phyloP scores from a whole-genome alignment of 2,797 vertebrate species.

The Sebastes cheni region DNA sequence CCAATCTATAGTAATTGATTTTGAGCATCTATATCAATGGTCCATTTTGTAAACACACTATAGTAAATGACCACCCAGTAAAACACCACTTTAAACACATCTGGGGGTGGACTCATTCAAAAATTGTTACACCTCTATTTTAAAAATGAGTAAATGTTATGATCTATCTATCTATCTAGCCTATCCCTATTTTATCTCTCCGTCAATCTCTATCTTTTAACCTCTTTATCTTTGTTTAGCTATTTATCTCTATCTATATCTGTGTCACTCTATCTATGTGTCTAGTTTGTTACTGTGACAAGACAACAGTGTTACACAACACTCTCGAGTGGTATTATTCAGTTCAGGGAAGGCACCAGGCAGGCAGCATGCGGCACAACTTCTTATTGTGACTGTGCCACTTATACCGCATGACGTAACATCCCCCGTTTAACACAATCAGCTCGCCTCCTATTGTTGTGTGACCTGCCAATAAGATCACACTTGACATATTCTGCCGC shows the following conservation, averaged over 20 bases:
- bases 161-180: neutral
- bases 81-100: neutral
- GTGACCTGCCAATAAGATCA: neutral
- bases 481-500: neutral
- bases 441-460: neutral
- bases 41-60: neutral
- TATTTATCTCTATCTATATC: neutral
- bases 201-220: neutral
- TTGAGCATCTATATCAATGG: neutral
- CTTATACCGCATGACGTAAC: neutral
- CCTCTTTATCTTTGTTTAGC: neutral
- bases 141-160: neutral
- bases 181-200: neutral
- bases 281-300: neutral
- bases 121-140: neutral
- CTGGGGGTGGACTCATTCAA: neutral
- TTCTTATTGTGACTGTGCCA: neutral
- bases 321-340: neutral
- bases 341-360: neutral
- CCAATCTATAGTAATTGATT: neutral
- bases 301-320: slow-evolving; percentile 34
- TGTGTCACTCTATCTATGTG: neutral
- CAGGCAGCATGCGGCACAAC: neutral
- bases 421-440: slow-evolving; percentile 1
- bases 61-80: neutral